Base-by-base conservation (phyloP, 2,888 invertebrate species). In the Phorcus lineatus region DNA sequence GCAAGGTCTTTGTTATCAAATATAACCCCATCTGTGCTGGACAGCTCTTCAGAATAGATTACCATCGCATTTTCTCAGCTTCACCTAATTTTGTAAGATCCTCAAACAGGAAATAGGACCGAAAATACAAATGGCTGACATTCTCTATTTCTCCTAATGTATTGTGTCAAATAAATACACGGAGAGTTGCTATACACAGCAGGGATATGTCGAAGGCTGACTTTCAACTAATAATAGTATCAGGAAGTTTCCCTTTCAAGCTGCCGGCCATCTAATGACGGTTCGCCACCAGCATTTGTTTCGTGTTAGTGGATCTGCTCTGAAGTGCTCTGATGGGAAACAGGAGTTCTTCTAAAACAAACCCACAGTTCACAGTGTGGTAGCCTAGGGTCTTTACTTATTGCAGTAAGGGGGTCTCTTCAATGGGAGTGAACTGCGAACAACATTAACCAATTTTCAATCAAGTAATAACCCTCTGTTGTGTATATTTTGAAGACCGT, bases 51-150 rank as follows among this genome's bases (percentile, higher is more conserved):
- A 17, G 70, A 70, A 28, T 16, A 62, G 62, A 62, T 62, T 62
- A 62, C 62, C 62, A 62, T 62, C 9, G 62, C 62, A 28, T 62
- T 24, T 62, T 62, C 28, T 24, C 70, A 36, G 31, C 70, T 36
- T 40, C 11, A n/a, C n/a, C 70, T 70, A 31, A 40, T 70, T 70
- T 36, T 19, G 11, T 3, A 19, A 36, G 31, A 40, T 70, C 70
- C 40, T 6, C 28, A 62, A 16, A 70, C 40, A 31, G 70, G 70
- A 70, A 70, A 36, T 70, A 36, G 36, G 40, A 47, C n/a, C n/a
- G n/a, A 70, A 70, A 70, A 36, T 70, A 40, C 70, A 70, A 70
- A 70, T 70, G 70, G 70, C 70, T 70, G 70, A 70, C 70, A 36
- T 70, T 70, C 36, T 67, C 67, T 24, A 28, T 47, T 62, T 28